Percentiles rank a stretch among this genome's conserved stretches.
Evolutionary conservation across 2,113 vertebrate genomes (phyloP).

Genomic region (Aplodontia rufa): DNA sequence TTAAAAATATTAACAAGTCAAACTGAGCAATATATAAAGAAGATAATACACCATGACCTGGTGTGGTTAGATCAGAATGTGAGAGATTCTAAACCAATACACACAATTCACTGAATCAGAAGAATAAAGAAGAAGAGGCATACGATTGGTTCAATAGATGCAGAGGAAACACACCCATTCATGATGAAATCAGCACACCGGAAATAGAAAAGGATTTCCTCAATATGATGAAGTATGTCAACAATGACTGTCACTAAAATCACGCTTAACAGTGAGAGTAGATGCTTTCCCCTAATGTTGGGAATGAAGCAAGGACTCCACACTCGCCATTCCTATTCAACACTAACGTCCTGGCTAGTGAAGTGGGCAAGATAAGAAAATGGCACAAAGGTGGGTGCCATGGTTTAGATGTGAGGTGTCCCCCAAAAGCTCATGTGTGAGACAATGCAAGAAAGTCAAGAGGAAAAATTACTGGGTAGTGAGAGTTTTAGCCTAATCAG

Average conservation of each 20-base stretch:
- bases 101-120: not conserved
- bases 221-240: not conserved
- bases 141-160: not conserved
- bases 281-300: not conserved
- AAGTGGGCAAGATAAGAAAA: not conserved
- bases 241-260: not conserved
- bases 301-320: not conserved
- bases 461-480: too few species aligned
- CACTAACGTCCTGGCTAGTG: not conserved
- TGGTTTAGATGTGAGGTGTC: too few species aligned
- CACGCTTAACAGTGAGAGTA: not conserved
- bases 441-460: too few species aligned
- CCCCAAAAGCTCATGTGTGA: too few species aligned
- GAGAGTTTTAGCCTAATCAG: too few species aligned
- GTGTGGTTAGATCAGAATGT: not conserved
- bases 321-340: not conserved
- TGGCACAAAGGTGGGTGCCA: not conserved
- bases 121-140: not conserved
- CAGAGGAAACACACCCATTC: not conserved
- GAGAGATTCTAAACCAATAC: not conserved
- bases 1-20: conserved; percentile 27
- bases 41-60: not conserved
- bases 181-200: not conserved
- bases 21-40: conserved; percentile 2
- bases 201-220: not conserved